Evolutionary conservation across 1,140 invertebrate species (phyloP), one percentile per base, ranked within the genome.

Genomic region (Littorina saxatilis): DNA sequence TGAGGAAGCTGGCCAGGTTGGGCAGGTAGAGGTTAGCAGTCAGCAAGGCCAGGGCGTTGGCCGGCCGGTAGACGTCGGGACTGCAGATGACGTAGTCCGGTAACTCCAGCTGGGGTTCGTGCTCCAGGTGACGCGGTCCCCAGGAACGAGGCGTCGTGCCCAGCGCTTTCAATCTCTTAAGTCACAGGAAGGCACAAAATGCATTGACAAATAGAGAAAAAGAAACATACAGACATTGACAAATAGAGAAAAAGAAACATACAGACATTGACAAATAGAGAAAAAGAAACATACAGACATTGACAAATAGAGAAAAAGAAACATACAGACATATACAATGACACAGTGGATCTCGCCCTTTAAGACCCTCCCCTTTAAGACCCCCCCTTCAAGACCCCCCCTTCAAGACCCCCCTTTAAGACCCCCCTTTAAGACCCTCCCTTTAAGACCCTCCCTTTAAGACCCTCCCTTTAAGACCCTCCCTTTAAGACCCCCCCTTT

Each of bases 11-110:
- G 43, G 84, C 73, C 4, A 91, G 78, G 77, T 91, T 88, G 20
- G 90, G 90, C 40, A 91, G 85, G 77, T 90, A 91, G 7, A 91
- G 84, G 70, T 89, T 91, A 35, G 88, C 88, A n/a, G 90, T 91
- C 47, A 91, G 80, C 75, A 91, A 81, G 0, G 90, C 90, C 29
- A 91, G 82, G 0, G 86, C 90, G 78, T 89, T 87, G 37, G 87
- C 83, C 11, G 88, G 90, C 55, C 87, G 84, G 74, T 88, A 86
- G 47, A 85, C 86, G 73, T 91, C 88, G 1, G 88, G 87, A 17
- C 84, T 84, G 82, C 88, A 89, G 47, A 91, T 91, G 32, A 91
- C 90, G 82, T 91, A 91, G 66, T 91, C 90, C 5, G 90, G 88
- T 7, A 88, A 82, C 23, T 87, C 86, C n/a, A 79, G 83, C 23